Evolutionary conservation across 1,140 invertebrate species (phyloP).

Genomic region (Apis cerana): DNA sequence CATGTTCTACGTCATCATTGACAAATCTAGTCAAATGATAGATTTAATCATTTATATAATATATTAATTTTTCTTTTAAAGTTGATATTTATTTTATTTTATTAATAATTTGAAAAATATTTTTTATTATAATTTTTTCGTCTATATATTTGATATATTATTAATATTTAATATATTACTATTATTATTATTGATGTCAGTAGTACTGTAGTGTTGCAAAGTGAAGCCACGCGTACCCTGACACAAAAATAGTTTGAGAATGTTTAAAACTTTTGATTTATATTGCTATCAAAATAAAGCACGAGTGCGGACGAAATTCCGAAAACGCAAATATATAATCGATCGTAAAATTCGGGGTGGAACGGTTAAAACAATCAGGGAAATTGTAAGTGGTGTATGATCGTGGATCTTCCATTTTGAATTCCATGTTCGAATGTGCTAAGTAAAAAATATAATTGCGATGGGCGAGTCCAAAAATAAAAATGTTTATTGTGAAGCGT

Average conservation of each 20-base stretch:
- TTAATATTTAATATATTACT: not conserved
- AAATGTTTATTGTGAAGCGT: not conserved
- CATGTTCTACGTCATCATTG: too few species aligned
- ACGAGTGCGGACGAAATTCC: not conserved
- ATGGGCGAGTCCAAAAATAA: not conserved
- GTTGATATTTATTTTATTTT: not conserved
- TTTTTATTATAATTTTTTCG: not conserved
- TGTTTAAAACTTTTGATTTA: slow-evolving; percentile 30
- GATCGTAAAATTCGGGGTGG: not conserved
- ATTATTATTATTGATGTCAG: not conserved
- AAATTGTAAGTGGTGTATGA: not conserved
- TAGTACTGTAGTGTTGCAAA: not conserved
- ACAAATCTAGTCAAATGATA: not conserved
- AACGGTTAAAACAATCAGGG: not conserved
- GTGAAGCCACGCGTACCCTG: not conserved
- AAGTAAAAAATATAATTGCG: not conserved
- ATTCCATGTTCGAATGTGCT: not conserved
- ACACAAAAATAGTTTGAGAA: not conserved
- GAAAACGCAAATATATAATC: not conserved
- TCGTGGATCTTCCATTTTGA: not conserved
- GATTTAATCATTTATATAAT: not conserved
- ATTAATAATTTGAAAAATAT: too few species aligned
- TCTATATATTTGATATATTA: not conserved
- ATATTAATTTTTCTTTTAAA: not conserved
- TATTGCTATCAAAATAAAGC: not conserved